Conservation (phyloP, 1,140 invertebrate species). For the Gerris buenoi region DNA sequence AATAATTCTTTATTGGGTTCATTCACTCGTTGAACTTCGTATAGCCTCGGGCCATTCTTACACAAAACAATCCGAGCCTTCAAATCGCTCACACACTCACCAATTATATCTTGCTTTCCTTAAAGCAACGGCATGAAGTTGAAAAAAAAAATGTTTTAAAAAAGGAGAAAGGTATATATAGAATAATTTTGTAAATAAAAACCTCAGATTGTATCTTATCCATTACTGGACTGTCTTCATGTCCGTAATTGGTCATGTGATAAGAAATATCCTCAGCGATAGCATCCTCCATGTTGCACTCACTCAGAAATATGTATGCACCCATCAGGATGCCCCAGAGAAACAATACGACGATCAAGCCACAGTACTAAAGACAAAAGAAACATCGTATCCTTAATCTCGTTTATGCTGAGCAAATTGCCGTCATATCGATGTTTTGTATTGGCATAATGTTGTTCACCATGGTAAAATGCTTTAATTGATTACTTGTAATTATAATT, state of each 20-base stretch:
- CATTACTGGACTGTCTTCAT: background rate
- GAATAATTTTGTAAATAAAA: too few relatives aligned
- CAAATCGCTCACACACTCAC: too few relatives aligned
- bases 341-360: background rate
- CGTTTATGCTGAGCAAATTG: too few relatives aligned
- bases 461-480: background rate
- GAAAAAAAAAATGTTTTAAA: too few relatives aligned
- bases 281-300: background rate
- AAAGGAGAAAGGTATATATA: too few relatives aligned
- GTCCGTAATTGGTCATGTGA: background rate
- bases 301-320: background rate
- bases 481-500: background rate
- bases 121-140: too few relatives aligned
- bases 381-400: too few relatives aligned
- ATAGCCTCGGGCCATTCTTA: too few relatives aligned
- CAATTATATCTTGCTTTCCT: too few relatives aligned
- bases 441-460: background rate
- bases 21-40: too few relatives aligned
- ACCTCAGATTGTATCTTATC: background rate
- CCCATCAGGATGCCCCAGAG: background rate
- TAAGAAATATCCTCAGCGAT: background rate
- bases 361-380: background rate
- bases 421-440: background rate
- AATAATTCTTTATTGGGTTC: too few relatives aligned
- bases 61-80: too few relatives aligned